These are phyloP conservation scores for Thelaira solivaga DNA, from an alignment of 2,888 invertebrate species.

Conservation along the genomic window DNA sequence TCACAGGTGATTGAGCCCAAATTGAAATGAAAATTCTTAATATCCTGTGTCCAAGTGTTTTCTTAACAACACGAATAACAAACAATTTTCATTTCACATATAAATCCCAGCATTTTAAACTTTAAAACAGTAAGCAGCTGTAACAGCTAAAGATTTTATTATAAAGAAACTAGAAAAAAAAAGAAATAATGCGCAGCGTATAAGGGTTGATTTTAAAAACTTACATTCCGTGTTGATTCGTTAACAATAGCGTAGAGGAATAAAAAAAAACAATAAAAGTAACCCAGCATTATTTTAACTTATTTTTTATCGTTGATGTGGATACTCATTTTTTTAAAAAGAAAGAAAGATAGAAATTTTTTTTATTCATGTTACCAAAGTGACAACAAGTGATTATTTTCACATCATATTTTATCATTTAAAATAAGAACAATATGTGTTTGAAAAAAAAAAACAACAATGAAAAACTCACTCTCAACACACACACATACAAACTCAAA, in stretches of 20 bases:
- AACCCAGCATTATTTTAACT: slow-evolving; percentile 2
- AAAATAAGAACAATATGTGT: no score
- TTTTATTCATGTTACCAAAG: slow-evolving; percentile 35
- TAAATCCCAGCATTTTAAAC: slow-evolving; percentile 16
- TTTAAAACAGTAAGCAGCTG: slow-evolving; percentile 30
- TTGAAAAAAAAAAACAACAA: no score
- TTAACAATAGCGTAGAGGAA: background rate
- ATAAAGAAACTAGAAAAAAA: background rate
- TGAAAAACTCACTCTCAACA: background rate
- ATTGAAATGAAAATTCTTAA: background rate
- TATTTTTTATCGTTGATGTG: background rate
- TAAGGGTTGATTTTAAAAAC: slow-evolving; percentile 13
- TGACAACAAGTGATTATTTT: slow-evolving; percentile 61
- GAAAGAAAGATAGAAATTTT: no score
- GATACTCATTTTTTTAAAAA: no score
- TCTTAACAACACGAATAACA: background rate
- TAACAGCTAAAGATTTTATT: background rate
- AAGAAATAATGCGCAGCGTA: background rate
- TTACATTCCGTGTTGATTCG: slow-evolving; percentile 3
- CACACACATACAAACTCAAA: background rate
- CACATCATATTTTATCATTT: slow-evolving; percentile 56
- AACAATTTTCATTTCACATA: slow-evolving; percentile 10
- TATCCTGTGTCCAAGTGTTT: background rate
- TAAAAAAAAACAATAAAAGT: background rate
- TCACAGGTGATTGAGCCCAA: slow-evolving; percentile 5